A percentile compares a stretch with the other conserved stretches of the same genome.
Evolutionary conservation across 2,888 invertebrate species (phyloP).

Genomic region (Atrina japonica): DNA sequence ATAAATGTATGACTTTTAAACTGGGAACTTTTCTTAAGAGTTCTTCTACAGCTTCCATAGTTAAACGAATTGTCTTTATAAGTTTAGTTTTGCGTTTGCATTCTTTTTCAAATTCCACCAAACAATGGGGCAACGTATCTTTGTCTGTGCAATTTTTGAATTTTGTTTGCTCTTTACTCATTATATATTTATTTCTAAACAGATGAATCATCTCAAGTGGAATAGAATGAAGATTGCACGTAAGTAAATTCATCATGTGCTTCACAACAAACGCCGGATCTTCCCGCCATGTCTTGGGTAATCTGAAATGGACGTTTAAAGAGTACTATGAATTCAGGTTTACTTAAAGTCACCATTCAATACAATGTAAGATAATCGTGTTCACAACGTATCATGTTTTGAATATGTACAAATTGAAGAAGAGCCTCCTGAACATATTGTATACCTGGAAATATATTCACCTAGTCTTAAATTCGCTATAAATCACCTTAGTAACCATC

Average conservation of each 20-base stretch:
- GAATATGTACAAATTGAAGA: too few relatives aligned
- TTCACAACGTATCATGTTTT: too few relatives aligned
- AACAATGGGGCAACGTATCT: too few relatives aligned
- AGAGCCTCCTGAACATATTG: too few relatives aligned
- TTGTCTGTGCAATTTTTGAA: neutral
- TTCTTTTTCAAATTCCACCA: too few relatives aligned
- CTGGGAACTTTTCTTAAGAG: conserved; percentile 36
- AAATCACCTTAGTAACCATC: too few relatives aligned
- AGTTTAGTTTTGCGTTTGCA: conserved; percentile 14
- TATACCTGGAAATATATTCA: too few relatives aligned
- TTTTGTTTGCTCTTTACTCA: neutral
- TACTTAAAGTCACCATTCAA: too few relatives aligned
- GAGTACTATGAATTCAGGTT: too few relatives aligned
- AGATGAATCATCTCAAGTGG: neutral
- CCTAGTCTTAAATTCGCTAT: too few relatives aligned
- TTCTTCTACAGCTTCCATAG: conserved; percentile 33
- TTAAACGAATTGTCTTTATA: conserved; percentile 46
- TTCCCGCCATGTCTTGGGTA: neutral
- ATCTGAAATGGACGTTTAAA: conserved; percentile 8
- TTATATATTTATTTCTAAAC: neutral
- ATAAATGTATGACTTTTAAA: conserved; percentile 46
- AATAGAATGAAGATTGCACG: conserved; percentile 1
- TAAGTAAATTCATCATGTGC: conserved; percentile 7
- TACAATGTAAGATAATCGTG: too few relatives aligned
- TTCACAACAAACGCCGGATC: conserved; percentile 9